Conservation (phyloP, 2,113 vertebrate species). For the Ophiodon elongatus region DNA sequence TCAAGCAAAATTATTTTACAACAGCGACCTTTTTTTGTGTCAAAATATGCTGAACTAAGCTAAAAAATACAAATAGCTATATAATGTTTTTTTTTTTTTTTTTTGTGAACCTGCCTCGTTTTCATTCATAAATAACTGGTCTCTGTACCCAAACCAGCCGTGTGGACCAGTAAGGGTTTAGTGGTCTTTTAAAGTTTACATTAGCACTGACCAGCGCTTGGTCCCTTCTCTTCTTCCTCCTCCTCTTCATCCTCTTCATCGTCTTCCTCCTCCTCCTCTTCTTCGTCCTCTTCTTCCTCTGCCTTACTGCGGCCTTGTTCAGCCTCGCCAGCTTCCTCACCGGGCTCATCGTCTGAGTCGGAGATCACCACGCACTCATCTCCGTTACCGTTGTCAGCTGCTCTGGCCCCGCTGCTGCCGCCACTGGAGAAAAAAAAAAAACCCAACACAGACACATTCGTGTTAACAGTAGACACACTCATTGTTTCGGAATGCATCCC, state of each 20-base stretch:
- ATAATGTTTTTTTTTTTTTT: background rate
- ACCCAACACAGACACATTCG: background rate
- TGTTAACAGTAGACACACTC: background rate
- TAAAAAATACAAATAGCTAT: background rate
- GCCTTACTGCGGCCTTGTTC: slow-evolving; percentile 58
- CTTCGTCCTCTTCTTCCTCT: slow-evolving; percentile 39
- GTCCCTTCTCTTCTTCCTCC: slow-evolving; percentile 33
- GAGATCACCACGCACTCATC: slow-evolving; percentile 88
- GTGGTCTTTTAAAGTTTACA: background rate
- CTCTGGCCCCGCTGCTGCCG: slow-evolving; percentile 69
- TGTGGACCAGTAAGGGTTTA: background rate
- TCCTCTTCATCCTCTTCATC: slow-evolving; percentile 39
- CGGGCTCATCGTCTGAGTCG: slow-evolving; percentile 83
- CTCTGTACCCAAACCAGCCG: background rate
- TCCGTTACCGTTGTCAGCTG: slow-evolving; percentile 76
- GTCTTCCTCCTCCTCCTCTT: slow-evolving; percentile 53
- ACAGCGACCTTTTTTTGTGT: background rate
- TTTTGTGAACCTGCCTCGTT: background rate
- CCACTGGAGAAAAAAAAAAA: slow-evolving; percentile 32
- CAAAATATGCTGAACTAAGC: background rate
- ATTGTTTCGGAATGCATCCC: slow-evolving; percentile 31
- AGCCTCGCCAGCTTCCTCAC: slow-evolving; percentile 63
- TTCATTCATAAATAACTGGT: background rate
- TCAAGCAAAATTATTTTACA: background rate
- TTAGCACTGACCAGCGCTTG: slow-evolving; percentile 68